Base-by-base conservation (phyloP, 1,140 invertebrate species). In the Heliconius congener region DNA sequence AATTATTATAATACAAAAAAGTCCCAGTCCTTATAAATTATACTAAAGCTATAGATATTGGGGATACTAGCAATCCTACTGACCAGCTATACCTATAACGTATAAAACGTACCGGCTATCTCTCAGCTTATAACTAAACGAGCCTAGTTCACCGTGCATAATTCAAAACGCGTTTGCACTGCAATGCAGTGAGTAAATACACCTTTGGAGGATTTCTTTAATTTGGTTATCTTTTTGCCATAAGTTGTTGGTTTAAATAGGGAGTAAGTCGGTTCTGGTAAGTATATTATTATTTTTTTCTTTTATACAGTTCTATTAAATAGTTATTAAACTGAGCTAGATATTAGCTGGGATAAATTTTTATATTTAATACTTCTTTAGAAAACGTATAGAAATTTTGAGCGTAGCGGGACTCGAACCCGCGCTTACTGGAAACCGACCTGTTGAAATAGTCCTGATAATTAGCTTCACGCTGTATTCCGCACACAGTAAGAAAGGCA, bases 101-200 rank as follows among this genome's bases (percentile, higher is more conserved):
- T 66, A 66, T 66, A 66, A 66, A 66, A 60, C 9, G 23, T 16
- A 8, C 3, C 27, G 30, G 60, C 27, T 66, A 55, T 46, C 81
- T 82, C 81, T 70, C 79, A 77, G 19, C 74, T 74, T 74, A 77
- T 71, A 79, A 82, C 82, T 84, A 79, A 71, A 79, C 78, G 57
- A 82, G 78, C 80, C 77, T 77, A 79, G 82, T 79, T 83, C 74
- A 73, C 73, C 73, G 76, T 84, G 82, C 81, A 84, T 84, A 84
- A 84, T 84, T 82, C 83, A 84, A 82, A 82, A 84, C 77, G 72
- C 83, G 77, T 82, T 70, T 60, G 72, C 72, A 82, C 83, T 84
- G 83, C 83, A 84, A 76, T 84, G 83, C 82, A 81, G 80, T 81
- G 42, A 72, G 72, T 72, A 81, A 81, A 72, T 78, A 81, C 57